Evolutionary conservation across 2,888 invertebrate species (phyloP).

Genomic region (Drosophila diplacantha): DNA sequence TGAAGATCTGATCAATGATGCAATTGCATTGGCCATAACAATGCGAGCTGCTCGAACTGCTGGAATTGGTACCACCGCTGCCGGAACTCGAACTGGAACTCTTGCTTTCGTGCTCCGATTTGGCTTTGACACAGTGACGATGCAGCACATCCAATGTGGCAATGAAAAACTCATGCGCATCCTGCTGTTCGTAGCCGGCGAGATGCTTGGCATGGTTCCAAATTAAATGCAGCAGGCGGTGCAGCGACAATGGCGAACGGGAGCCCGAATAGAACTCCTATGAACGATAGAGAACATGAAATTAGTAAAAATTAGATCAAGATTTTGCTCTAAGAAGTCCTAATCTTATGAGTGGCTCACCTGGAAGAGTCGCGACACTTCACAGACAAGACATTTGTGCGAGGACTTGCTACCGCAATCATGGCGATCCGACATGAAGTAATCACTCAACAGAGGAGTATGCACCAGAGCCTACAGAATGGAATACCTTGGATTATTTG

Average conservation of each 20-base stretch:
- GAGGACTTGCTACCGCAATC: conserved; percentile 83
- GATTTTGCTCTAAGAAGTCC: too few species aligned
- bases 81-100: conserved; percentile 56
- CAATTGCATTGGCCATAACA: conserved; percentile 86
- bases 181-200: conserved; percentile 97
- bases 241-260: conserved; percentile 91
- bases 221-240: conserved; percentile 92
- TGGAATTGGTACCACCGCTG: conserved; percentile 47
- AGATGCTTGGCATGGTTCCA: conserved; percentile 98
- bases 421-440: conserved; percentile 95
- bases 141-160: conserved; percentile 95
- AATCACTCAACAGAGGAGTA: conserved; percentile 95
- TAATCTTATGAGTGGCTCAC: conserved; percentile 78
- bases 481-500: neutral
- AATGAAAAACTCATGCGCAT: conserved; percentile 99
- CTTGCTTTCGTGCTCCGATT: conserved; percentile 70
- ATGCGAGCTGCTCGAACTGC: conserved; percentile 51
- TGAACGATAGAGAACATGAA: neutral
- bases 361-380: conserved; percentile 96
- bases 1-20: conserved; percentile 98
- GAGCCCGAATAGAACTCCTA: conserved; percentile 95
- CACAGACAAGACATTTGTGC: conserved; percentile 94
- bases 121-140: conserved; percentile 84
- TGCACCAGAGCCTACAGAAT: conserved; percentile 88
- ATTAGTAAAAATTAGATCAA: neutral